These are phyloP conservation scores for Oriolus oriolus DNA, from an alignment of 2,113 vertebrate genomes.

Conservation along the genomic window DNA sequence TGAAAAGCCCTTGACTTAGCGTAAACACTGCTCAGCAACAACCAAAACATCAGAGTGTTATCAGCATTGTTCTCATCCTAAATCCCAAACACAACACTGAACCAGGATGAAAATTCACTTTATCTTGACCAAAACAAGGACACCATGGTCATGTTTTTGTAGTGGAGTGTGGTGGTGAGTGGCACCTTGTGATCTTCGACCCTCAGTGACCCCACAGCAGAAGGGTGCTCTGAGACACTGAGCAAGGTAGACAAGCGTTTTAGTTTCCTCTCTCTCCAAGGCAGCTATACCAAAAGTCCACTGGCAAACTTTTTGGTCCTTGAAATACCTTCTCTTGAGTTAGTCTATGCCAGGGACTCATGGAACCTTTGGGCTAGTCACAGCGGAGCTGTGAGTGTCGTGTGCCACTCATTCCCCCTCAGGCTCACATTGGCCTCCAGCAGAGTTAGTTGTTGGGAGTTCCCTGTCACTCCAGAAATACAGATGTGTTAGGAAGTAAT, in stretches of 20 bases:
- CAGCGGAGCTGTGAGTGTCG: rapidly evolving
- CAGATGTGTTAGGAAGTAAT: neutral
- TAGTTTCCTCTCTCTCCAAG: neutral
- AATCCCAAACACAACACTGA: neutral
- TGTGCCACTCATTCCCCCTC: neutral
- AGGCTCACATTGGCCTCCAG: neutral
- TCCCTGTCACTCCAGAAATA: neutral
- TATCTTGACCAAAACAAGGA: neutral
- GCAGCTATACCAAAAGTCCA: neutral
- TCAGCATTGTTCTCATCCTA: neutral
- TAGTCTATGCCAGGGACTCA: neutral
- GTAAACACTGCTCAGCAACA: neutral
- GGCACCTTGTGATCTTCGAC: neutral
- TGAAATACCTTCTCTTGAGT: neutral
- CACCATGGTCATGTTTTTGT: neutral
- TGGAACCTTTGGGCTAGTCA: neutral
- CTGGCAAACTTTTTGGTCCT: neutral
- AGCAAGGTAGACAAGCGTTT: neutral
- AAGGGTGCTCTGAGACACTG: neutral
- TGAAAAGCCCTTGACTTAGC: neutral
- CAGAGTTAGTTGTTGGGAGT: neutral
- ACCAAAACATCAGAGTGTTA: neutral
- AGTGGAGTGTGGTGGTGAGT: rapidly evolving
- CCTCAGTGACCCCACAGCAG: neutral
- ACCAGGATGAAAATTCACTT: neutral